Evolutionary conservation across 2,797 vertebrate genomes (phyloP), one percentile per base, ranked within the genome.

Genomic region (Bryconaethiops microstoma): DNA sequence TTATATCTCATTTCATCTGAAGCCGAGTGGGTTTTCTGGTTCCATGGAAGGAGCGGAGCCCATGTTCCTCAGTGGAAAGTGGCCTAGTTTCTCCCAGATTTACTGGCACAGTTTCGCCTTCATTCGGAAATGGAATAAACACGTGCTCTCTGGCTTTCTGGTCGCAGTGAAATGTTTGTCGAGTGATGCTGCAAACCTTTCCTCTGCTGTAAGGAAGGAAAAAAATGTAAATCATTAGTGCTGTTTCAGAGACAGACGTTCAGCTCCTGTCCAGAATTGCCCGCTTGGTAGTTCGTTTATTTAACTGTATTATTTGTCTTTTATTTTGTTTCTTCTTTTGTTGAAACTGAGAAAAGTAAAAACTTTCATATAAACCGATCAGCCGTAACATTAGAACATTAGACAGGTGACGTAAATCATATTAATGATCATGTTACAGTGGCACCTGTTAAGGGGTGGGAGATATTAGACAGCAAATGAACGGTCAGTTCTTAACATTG

Each of bases 71-170:
- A 65, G 65, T 77, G 78, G 81, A 85, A 81, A 79, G 54, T 59
- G 62, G 23, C 57, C 73, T 85, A 82, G 84, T 87, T 86, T 84
- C 74, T 86, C 82, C 80, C 82, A 83, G 78, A 85, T 88, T 83
- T 84, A 80, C 76, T 82, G 83, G 73, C 48, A 40, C 52, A 52
- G 55, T 83, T 78, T 70, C 76, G 72, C 80, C 71, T 63, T 85
- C 85, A 74, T 69, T 77, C 64, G 78, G 85, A 88, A 87, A 88
- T 85, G 82, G 76, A 83, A 84, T 80, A 86, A 87, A 73, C 83
- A 85, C 57, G 65, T 76, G 82, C 74, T 60, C 76, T 68, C 55
- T 67, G 85, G 81, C 68, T 71, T 82, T 85, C 77, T 83, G 86
- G 85, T 86, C 78, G 63, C 68, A 75, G 78, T 76, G 12, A 68